These are phyloP conservation scores for Pempheris klunzingeri DNA, from an alignment of 2,797 vertebrate genomes.

Conservation along the genomic window DNA sequence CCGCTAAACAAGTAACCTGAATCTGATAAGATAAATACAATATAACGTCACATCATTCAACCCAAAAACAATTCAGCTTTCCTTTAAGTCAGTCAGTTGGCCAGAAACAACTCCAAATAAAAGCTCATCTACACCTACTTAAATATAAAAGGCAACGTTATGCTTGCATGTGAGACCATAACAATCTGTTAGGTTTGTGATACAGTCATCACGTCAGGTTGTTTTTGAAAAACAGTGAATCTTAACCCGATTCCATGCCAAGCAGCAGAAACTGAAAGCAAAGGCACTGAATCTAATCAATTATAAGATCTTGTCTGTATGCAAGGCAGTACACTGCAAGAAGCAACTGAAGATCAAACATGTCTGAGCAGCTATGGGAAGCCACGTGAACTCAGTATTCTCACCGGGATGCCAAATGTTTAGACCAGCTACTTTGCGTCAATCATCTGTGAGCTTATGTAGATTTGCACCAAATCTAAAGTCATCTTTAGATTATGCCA, in stretches of 20 bases:
- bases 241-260: neutral
- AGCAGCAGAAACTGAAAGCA: neutral
- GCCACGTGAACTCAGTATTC: neutral
- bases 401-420: neutral
- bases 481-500: neutral
- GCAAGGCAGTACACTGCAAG: neutral
- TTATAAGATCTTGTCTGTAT: neutral
- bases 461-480: neutral
- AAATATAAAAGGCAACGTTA: neutral
- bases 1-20: conserved; percentile 97
- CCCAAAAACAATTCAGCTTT: neutral
- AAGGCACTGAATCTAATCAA: neutral
- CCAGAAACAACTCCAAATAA: neutral
- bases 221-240: neutral
- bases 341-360: conserved; percentile 13
- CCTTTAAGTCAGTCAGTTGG: neutral
- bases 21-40: conserved; percentile 79
- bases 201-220: neutral
- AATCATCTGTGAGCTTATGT: neutral
- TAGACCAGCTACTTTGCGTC: neutral
- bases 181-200: neutral
- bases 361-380: conserved; percentile 1
- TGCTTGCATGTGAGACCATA: neutral
- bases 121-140: too few relatives aligned
- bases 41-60: neutral